Percentiles rank a stretch among this genome's conserved stretches.
phyloP scores from a whole-genome alignment of 2,888 invertebrate genomes.

The Allolobophora icterica region DNA sequence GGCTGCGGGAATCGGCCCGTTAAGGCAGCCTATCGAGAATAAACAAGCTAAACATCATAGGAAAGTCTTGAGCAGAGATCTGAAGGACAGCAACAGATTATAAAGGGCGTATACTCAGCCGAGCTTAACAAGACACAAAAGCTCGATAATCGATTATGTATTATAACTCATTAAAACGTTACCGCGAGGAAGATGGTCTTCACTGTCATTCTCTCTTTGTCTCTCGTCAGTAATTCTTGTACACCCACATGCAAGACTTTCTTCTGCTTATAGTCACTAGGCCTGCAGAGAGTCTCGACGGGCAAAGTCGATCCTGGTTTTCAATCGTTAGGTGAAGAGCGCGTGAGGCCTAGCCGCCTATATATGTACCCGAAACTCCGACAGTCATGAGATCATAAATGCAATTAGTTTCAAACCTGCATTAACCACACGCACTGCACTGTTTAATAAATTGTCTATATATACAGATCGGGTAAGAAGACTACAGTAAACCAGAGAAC shows the following conservation, averaged over 20 bases:
- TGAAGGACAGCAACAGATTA: not conserved
- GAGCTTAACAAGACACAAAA: not conserved
- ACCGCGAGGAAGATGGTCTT: not conserved
- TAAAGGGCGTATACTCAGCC: not conserved
- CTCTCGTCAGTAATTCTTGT: not conserved
- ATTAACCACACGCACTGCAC: not conserved
- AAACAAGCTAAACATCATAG: too few relatives aligned
- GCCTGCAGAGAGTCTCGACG: not conserved
- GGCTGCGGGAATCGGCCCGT: too few relatives aligned
- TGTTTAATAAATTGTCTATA: not conserved
- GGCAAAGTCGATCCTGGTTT: too few relatives aligned
- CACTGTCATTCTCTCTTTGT: not conserved
- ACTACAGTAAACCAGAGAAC: not conserved
- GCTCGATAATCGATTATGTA: too few relatives aligned
- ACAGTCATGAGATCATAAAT: not conserved
- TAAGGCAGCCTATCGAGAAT: too few relatives aligned
- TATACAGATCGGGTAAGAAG: not conserved
- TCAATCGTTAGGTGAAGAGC: too few relatives aligned
- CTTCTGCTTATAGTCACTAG: not conserved
- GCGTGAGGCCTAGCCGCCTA: too few relatives aligned
- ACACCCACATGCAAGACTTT: not conserved
- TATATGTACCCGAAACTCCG: not conserved
- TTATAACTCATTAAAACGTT: too few relatives aligned
- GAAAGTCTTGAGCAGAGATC: not conserved
- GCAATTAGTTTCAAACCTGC: not conserved